These are phyloP conservation scores for Pedionomus torquatus DNA, from an alignment of 2,113 vertebrate genomes.

Conservation along the genomic window DNA sequence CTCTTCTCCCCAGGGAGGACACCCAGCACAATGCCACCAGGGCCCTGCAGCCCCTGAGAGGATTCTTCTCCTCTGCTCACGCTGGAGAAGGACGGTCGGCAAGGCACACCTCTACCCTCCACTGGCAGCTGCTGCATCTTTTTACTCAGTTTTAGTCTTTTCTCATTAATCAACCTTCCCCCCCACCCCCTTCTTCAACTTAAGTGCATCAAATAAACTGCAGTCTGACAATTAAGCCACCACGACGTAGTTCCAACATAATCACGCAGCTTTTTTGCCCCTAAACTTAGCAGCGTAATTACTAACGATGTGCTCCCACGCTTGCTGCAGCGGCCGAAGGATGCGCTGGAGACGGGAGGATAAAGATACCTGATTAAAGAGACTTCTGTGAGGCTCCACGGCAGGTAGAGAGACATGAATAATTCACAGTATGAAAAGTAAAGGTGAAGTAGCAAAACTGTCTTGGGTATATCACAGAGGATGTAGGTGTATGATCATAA, in stretches of 20 bases:
- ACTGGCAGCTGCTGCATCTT: fast-evolving
- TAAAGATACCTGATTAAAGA: background rate
- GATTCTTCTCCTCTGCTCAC: too few relatives aligned
- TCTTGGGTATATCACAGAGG: background rate
- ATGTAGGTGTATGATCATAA: background rate
- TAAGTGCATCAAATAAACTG: background rate
- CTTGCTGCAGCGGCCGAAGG: background rate
- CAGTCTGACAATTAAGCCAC: background rate
- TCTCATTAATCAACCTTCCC: background rate
- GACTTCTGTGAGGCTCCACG: background rate
- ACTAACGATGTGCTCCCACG: fast-evolving
- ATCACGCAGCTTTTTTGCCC: background rate
- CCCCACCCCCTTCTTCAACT: background rate
- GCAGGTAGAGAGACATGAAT: background rate
- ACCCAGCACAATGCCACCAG: fast-evolving
- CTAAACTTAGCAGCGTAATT: background rate
- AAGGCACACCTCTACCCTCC: fast-evolving
- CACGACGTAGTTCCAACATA: fast-evolving
- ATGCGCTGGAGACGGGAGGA: background rate
- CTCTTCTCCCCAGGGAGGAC: background rate
- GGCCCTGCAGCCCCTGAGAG: fast-evolving
- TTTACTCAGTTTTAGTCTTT: background rate
- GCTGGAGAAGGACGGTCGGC: background rate
- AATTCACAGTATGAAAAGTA: background rate
- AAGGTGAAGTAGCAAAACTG: background rate